Evolutionary conservation across 1,140 invertebrate species (phyloP).

Genomic region (Brachystomella parvula): DNA sequence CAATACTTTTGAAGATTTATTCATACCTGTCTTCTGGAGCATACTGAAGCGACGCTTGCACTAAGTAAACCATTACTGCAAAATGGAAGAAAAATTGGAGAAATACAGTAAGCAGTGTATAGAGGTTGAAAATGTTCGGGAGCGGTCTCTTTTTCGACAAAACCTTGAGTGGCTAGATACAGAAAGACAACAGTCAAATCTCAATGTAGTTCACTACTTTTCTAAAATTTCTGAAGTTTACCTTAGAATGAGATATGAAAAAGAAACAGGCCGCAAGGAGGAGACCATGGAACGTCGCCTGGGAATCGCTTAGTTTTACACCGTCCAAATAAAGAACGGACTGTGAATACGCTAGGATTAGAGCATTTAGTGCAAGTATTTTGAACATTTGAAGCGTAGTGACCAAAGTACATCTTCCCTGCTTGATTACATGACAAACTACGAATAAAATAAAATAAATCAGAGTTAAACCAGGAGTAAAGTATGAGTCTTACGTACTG

Average conservation of each 20-base stretch:
- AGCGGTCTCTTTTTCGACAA: conserved; percentile 89
- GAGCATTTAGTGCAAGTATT: conserved; percentile 95
- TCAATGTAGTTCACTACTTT: conserved; percentile 3
- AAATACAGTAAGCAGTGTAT: conserved; percentile 91
- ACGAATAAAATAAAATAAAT: conserved; percentile 40
- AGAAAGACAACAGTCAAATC: conserved; percentile 20
- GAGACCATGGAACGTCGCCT: conserved; percentile 91
- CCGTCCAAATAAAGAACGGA: conserved; percentile 97
- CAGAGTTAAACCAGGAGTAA: not conserved
- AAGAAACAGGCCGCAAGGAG: conserved; percentile 92
- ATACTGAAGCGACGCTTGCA: conserved; percentile 57
- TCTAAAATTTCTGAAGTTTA: conserved; percentile 42
- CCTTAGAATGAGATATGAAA: conserved; percentile 96
- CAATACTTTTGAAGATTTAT: not conserved
- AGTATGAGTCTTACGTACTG: conserved; percentile 55
- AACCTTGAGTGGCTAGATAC: conserved; percentile 74
- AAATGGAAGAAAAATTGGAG: conserved; percentile 95
- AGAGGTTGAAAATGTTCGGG: conserved; percentile 98
- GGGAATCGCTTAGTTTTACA: conserved; percentile 94
- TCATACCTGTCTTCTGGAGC: conserved; percentile 29
- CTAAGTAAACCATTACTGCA: conserved; percentile 78
- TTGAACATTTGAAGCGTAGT: conserved; percentile 99
- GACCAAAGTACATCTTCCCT: conserved; percentile 96
- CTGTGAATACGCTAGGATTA: conserved; percentile 96
- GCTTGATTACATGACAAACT: conserved; percentile 99